These are phyloP conservation scores for Cerceris ruficornis DNA, from an alignment of 2,888 invertebrate species.

Conservation along the genomic window DNA sequence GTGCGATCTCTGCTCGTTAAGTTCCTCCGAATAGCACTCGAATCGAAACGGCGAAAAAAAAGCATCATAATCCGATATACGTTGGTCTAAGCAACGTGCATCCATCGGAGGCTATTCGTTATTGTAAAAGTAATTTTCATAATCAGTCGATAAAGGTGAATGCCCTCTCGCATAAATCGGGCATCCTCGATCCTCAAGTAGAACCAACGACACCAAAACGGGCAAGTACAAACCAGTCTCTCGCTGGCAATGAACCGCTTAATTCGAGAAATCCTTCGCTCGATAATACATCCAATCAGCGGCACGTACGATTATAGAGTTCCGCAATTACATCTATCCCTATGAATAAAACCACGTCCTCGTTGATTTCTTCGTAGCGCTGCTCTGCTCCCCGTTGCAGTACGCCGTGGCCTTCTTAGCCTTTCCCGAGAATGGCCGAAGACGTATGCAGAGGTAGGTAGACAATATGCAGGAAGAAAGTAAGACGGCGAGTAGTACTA, in stretches of 20 bases:
- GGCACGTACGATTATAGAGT: slow-evolving; percentile 2
- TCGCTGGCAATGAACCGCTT: slow-evolving; percentile 20
- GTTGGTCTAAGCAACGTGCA: too few species aligned
- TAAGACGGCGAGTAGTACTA: slow-evolving; percentile 91
- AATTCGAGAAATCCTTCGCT: slow-evolving; percentile 23
- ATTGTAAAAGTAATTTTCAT: background rate
- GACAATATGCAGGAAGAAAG: slow-evolving; percentile 93
- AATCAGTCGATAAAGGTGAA: background rate
- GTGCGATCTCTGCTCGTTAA: slow-evolving; percentile 23
- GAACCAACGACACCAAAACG: too few species aligned
- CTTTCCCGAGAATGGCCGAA: slow-evolving; percentile 87
- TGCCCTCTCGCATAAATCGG: too few species aligned
- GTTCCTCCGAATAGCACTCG: slow-evolving; percentile 5
- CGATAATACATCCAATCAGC: slow-evolving; percentile 26
- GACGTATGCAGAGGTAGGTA: slow-evolving; percentile 91
- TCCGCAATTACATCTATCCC: slow-evolving; percentile 63
- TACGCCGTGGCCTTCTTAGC: slow-evolving; percentile 81
- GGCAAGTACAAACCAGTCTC: slow-evolving; percentile 34
- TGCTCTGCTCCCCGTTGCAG: slow-evolving; percentile 69
- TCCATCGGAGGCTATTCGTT: too few species aligned
- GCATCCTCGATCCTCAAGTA: too few species aligned
- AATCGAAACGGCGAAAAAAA: slow-evolving; percentile 4
- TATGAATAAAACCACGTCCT: slow-evolving; percentile 89
- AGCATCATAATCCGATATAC: too few species aligned
- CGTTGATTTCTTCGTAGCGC: slow-evolving; percentile 76